A percentile compares a stretch with the other conserved stretches of the same genome.
phyloP scores from a whole-genome alignment of 2,797 vertebrate genomes.

The Cynodonichthys magdalenae region DNA sequence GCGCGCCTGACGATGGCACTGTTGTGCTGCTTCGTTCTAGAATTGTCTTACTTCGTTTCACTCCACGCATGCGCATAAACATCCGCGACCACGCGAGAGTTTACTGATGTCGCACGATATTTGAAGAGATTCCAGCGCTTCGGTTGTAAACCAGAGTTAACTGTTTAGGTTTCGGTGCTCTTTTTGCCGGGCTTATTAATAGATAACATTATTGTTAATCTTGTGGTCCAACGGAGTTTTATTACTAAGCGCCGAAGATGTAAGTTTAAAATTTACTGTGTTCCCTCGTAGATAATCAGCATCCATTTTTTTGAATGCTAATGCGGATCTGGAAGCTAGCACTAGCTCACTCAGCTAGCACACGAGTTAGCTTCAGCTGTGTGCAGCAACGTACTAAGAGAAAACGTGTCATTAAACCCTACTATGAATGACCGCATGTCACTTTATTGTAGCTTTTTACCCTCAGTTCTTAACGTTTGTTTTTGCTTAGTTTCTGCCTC shows the following conservation, averaged over 20 bases:
- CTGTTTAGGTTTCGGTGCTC: slow-evolving; percentile 50
- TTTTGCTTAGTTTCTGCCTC: neutral
- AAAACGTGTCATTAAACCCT: neutral
- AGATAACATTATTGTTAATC: slow-evolving; percentile 1
- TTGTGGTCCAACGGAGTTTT: slow-evolving; percentile 20
- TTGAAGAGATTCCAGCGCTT: slow-evolving; percentile 9
- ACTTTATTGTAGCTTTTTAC: neutral
- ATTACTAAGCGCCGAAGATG: slow-evolving; percentile 55
- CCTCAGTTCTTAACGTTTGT: no score
- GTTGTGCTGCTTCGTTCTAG: slow-evolving; percentile 28
- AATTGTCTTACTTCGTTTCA: slow-evolving; percentile 28
- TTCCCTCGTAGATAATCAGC: neutral
- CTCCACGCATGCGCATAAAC: slow-evolving; percentile 9
- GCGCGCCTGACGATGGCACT: slow-evolving; percentile 15
- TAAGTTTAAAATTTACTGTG: slow-evolving; percentile 56
- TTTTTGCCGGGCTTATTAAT: slow-evolving; percentile 25
- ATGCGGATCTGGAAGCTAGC: slow-evolving; percentile 31
- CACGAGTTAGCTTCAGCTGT: slow-evolving; percentile 60
- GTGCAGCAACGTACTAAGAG: slow-evolving; percentile 14
- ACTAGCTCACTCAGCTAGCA: slow-evolving; percentile 52
- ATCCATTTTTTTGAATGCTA: slow-evolving; percentile 2
- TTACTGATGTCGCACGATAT: slow-evolving; percentile 64
- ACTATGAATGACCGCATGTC: neutral
- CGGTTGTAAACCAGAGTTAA: slow-evolving; percentile 40
- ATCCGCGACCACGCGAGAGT: slow-evolving; percentile 42